A percentile compares a stretch with the other conserved stretches of the same genome.
Conservation (phyloP, 2,797 vertebrate species). For the Betta splendens region DNA sequence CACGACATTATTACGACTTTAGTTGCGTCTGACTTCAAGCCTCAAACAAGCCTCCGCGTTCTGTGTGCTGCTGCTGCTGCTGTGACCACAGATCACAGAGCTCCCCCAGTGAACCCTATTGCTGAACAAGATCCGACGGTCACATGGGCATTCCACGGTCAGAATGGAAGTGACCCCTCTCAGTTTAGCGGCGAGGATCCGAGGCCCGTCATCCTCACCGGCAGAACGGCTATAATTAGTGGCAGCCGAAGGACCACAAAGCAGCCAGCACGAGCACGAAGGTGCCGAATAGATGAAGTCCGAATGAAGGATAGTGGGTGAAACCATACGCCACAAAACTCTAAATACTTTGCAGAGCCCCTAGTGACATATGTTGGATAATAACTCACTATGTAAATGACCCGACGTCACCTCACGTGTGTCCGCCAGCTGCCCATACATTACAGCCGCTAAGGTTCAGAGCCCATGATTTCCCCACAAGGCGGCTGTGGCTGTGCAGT, state of each 20-base stretch:
- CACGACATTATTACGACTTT: background rate
- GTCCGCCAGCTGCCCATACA: too few species aligned
- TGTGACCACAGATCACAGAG: constrained; percentile 36
- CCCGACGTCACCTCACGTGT: too few species aligned
- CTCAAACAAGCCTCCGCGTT: constrained; percentile 1
- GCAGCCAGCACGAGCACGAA: constrained; percentile 10
- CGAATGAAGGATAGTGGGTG: too few species aligned
- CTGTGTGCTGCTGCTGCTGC: constrained; percentile 20
- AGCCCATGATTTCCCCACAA: too few species aligned
- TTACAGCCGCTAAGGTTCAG: too few species aligned
- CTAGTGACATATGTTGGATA: too few species aligned
- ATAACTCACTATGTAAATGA: too few species aligned
- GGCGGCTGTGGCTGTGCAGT: too few species aligned
- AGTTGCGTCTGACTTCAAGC: constrained; percentile 1
- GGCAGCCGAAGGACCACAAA: constrained; percentile 34
- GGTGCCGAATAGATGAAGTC: constrained; percentile 2
- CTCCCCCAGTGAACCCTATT: constrained; percentile 22
- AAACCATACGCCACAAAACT: too few species aligned
- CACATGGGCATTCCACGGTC: constrained; percentile 76
- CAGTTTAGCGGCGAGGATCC: constrained; percentile 61
- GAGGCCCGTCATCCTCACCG: constrained; percentile 35
- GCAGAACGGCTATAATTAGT: constrained; percentile 62
- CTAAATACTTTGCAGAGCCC: too few species aligned
- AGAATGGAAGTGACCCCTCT: constrained; percentile 70
- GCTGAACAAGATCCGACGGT: constrained; percentile 65